Evolutionary conservation across 1,140 invertebrate genomes (phyloP).

Genomic region (Bicyclus anynana): DNA sequence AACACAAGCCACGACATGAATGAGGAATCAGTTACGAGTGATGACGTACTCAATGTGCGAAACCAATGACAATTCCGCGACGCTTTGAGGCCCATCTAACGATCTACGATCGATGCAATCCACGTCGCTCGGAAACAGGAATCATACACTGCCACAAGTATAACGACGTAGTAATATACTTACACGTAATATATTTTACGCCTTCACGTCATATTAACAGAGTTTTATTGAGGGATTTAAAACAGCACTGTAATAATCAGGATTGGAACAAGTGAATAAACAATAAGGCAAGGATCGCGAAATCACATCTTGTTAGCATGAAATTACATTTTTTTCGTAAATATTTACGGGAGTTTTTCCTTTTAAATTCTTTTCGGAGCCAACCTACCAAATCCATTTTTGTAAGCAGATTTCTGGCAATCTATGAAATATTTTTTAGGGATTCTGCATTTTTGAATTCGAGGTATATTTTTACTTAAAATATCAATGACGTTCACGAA

Average conservation of each 20-base stretch:
- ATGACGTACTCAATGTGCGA: too few species aligned
- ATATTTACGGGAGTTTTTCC: slow-evolving; percentile 18
- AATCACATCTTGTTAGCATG: slow-evolving; percentile 20
- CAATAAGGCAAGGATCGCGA: slow-evolving; percentile 18
- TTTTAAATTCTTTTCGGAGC: slow-evolving; percentile 14
- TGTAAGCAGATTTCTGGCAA: not conserved
- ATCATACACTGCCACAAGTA: too few species aligned
- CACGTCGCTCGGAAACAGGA: too few species aligned
- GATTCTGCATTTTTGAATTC: not conserved
- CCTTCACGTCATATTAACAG: too few species aligned
- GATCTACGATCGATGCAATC: too few species aligned
- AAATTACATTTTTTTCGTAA: slow-evolving; percentile 21
- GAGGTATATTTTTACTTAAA: not conserved
- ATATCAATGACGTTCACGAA: too few species aligned
- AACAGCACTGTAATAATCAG: not conserved
- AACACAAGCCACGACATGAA: too few species aligned
- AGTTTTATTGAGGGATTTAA: not conserved
- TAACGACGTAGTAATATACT: too few species aligned
- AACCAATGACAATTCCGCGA: too few species aligned
- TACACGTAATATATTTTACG: not conserved
- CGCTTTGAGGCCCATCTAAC: too few species aligned
- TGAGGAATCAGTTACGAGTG: too few species aligned
- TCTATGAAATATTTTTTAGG: slow-evolving; percentile 5
- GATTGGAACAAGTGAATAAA: slow-evolving; percentile 20
- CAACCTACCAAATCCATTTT: slow-evolving; percentile 12